A percentile compares a stretch with the other conserved stretches of the same genome.
These are phyloP conservation scores for Aurelia sp. DNA, from an alignment of 30 jellyfish, hydroid and myxozoan genomes.

Conservation along the genomic window DNA sequence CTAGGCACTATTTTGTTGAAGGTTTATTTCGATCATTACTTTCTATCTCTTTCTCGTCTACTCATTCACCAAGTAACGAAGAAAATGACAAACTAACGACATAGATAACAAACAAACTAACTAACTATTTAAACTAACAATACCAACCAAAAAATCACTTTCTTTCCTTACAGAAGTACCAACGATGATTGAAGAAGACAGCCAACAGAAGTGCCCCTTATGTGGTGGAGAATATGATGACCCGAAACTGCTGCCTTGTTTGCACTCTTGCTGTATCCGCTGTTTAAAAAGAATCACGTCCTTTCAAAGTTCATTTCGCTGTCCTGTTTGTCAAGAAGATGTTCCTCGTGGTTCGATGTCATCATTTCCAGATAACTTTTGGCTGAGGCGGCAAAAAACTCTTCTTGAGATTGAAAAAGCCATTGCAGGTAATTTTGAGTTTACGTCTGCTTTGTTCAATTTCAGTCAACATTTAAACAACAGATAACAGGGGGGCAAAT, in stretches of 20 bases:
- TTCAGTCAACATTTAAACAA: too few relatives aligned
- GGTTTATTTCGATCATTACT: too few relatives aligned
- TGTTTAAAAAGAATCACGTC: slow-evolving; percentile 25
- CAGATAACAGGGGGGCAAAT: too few relatives aligned
- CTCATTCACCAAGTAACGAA: too few relatives aligned
- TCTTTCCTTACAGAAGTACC: background rate
- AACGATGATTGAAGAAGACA: background rate
- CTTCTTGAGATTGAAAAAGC: background rate
- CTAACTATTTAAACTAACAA: too few relatives aligned
- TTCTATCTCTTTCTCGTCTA: too few relatives aligned
- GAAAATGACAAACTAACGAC: too few relatives aligned
- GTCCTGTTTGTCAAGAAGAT: slow-evolving; percentile 31
- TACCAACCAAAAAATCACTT: too few relatives aligned
- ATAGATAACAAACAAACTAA: too few relatives aligned
- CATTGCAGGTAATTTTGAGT: too few relatives aligned
- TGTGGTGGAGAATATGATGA: slow-evolving; percentile 22
- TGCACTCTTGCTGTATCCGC: slow-evolving; percentile 41
- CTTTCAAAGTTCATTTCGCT: slow-evolving; percentile 12
- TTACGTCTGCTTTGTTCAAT: too few relatives aligned
- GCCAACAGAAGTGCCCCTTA: slow-evolving; percentile 29
- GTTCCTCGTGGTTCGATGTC: background rate
- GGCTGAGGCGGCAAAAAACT: background rate
- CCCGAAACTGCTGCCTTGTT: slow-evolving; percentile 67
- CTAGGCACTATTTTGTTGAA: too few relatives aligned
- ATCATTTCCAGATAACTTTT: slow-evolving; percentile 23